A percentile compares a stretch with the other conserved stretches of the same genome.
Evolutionary conservation across 1,140 invertebrate species (phyloP).

Genomic region (Bombyx mori): DNA sequence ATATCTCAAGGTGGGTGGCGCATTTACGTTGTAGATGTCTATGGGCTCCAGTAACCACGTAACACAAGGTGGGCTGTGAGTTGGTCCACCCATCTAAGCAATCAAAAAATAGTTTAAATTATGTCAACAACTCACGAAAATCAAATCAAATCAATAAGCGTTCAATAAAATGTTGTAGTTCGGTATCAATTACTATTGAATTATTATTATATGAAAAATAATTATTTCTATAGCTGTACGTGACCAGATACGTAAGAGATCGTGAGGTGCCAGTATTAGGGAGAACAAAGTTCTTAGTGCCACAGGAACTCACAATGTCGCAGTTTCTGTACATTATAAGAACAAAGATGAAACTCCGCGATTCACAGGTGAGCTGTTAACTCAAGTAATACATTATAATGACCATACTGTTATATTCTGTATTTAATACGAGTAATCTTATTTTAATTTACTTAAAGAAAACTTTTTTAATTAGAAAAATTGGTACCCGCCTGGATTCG

Average conservation of each 20-base stretch:
- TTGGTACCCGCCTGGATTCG: too few species aligned
- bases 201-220: not conserved
- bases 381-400: not conserved
- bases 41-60: too few species aligned
- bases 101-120: not conserved
- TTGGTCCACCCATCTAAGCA: too few species aligned
- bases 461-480: too few species aligned
- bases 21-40: too few species aligned
- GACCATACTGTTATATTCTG: not conserved
- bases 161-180: too few species aligned
- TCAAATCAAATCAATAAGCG: too few species aligned
- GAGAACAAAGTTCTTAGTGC: conserved; percentile 82
- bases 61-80: too few species aligned
- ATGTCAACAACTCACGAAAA: too few species aligned
- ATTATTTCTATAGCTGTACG: conserved; percentile 75
- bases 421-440: not conserved
- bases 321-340: conserved; percentile 75
- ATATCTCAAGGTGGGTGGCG: too few species aligned
- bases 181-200: too few species aligned
- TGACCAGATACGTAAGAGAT: conserved; percentile 78
- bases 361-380: conserved; percentile 41
- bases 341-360: conserved; percentile 58
- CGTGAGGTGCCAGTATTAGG: conserved; percentile 76
- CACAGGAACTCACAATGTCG: conserved; percentile 82
- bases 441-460: too few species aligned